phyloP scores from a whole-genome alignment of 2,797 vertebrate genomes.

The Peromyscus aztecus region DNA sequence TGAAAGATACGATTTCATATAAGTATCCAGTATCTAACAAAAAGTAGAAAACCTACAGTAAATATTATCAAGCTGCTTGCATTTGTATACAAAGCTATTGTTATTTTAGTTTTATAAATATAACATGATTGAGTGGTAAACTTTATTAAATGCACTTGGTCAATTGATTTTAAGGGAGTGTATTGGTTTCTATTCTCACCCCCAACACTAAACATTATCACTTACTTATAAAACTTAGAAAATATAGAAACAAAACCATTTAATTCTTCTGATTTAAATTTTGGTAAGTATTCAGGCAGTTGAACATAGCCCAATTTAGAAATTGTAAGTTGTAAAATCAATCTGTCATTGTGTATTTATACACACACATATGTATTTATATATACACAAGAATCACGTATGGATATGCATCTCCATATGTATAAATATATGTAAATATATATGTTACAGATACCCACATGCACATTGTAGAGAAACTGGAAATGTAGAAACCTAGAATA shows the following conservation, averaged over 20 bases:
- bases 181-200: background rate
- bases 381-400: background rate
- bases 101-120: constrained; percentile 46
- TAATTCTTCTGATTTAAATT: constrained; percentile 52
- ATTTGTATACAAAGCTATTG: constrained; percentile 25
- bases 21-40: constrained; percentile 16
- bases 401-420: background rate
- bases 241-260: constrained; percentile 44
- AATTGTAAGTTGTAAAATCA: constrained; percentile 50
- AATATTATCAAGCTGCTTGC: constrained; percentile 32
- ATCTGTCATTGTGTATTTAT: constrained; percentile 36
- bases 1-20: background rate
- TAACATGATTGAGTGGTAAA: background rate
- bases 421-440: background rate
- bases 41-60: constrained; percentile 13
- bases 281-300: background rate
- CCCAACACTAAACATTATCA: background rate
- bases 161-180: constrained; percentile 45
- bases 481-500: constrained; percentile 43
- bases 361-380: background rate
- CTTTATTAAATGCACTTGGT: constrained; percentile 45
- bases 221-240: constrained; percentile 34
- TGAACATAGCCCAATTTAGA: constrained; percentile 49
- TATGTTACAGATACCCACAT: background rate
- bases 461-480: constrained; percentile 43